A percentile compares a stretch with the other conserved stretches of the same genome.
Evolutionary conservation across 1,140 invertebrate species (phyloP).

Genomic region (Homalodisca vitripennis): DNA sequence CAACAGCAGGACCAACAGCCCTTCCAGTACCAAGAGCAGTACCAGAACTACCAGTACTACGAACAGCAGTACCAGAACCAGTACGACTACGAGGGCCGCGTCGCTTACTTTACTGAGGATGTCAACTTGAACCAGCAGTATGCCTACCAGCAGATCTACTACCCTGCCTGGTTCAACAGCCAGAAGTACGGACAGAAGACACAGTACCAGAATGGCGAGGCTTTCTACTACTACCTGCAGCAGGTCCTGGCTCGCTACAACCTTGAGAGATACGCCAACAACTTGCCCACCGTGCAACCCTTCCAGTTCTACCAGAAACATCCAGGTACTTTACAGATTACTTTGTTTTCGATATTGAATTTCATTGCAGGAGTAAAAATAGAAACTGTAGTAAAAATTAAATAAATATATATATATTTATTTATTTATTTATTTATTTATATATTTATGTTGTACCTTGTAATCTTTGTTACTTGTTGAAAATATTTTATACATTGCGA

Average conservation of each 20-base stretch:
- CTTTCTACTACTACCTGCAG: slow-evolving; percentile 59
- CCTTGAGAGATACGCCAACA: slow-evolving; percentile 64
- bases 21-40: background rate
- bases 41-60: slow-evolving; percentile 4
- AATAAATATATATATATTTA: too few relatives aligned
- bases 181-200: slow-evolving; percentile 45
- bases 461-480: too few relatives aligned
- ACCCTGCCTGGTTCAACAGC: slow-evolving; percentile 61
- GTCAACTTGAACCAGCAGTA: slow-evolving; percentile 47
- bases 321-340: slow-evolving; percentile 44
- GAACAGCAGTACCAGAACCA: slow-evolving; percentile 4
- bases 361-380: background rate
- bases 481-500: too few relatives aligned
- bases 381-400: too few relatives aligned
- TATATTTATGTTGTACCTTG: too few relatives aligned
- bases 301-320: slow-evolving; percentile 54
- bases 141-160: slow-evolving; percentile 56
- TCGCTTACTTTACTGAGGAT: slow-evolving; percentile 75
- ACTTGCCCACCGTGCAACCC: slow-evolving; percentile 57
- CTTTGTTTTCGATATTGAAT: background rate
- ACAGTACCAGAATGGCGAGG: slow-evolving; percentile 58
- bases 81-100: slow-evolving; percentile 43
- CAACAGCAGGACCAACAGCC: background rate
- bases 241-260: slow-evolving; percentile 64
- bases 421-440: too few relatives aligned